Percentiles rank a stretch among this genome's conserved stretches.
phyloP scores from a whole-genome alignment of 2,113 vertebrate species.

The Thinocorus orbignyianus region DNA sequence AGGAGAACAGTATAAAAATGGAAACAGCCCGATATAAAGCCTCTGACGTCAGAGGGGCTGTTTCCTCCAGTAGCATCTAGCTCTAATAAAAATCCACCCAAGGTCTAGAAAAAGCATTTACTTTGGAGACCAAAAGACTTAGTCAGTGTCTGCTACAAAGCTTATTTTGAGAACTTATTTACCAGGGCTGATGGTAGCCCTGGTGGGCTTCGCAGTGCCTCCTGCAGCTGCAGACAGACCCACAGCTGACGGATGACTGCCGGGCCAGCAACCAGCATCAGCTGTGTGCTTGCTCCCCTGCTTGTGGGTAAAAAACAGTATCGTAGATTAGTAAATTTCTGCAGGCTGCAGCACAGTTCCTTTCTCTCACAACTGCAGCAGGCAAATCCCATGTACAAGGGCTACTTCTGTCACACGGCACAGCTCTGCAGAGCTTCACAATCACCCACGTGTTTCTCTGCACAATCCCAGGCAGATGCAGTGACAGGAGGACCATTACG shows the following conservation, averaged over 20 bases:
- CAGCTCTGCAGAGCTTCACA: neutral
- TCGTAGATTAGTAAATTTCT: neutral
- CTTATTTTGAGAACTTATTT: neutral
- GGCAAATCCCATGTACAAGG: neutral
- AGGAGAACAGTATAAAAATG: conserved; percentile 36
- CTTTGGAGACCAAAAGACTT: neutral
- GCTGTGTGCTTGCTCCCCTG: neutral
- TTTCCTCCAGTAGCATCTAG: conserved; percentile 15
- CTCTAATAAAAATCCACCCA: conserved; percentile 20
- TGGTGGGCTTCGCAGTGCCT: neutral
- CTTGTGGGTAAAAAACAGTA: neutral
- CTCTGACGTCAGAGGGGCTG: conserved; percentile 31
- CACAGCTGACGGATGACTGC: neutral
- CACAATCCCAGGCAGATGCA: neutral
- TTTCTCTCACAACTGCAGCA: neutral
- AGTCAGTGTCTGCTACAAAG: neutral
- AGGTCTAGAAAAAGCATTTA: conserved; percentile 4
- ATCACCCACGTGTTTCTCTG: neutral
- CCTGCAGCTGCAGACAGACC: neutral
- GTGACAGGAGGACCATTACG: neutral
- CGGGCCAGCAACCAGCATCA: neutral
- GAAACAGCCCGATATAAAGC: conserved; percentile 11
- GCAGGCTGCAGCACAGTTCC: neutral
- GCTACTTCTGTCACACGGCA: neutral
- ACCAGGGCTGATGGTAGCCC: neutral